These are phyloP conservation scores for Alexandromys oeconomus DNA, from an alignment of 2,797 vertebrate genomes.

Conservation along the genomic window DNA sequence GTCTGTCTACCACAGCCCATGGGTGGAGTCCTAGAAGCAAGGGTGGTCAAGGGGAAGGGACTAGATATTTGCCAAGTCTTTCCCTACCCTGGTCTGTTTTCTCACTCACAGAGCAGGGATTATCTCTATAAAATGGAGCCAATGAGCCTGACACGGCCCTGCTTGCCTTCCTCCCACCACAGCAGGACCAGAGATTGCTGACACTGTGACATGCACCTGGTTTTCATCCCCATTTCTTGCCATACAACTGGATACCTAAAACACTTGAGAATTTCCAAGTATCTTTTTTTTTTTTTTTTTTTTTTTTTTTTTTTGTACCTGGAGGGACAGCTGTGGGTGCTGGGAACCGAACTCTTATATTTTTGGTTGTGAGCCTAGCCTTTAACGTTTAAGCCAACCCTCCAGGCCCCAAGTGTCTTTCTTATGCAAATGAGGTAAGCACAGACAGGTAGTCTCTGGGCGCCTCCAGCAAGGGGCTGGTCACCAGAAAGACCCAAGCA, in stretches of 20 bases:
- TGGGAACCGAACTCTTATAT: too few relatives aligned
- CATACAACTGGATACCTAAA: not conserved
- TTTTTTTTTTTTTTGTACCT: too few relatives aligned
- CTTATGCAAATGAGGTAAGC: not conserved
- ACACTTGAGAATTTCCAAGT: not conserved
- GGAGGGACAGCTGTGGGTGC: too few relatives aligned
- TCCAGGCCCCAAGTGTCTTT: not conserved
- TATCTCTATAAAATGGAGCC: not conserved
- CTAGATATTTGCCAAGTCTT: not conserved
- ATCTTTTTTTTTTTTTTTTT: not conserved
- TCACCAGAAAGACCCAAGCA: not conserved
- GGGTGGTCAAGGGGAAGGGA: not conserved
- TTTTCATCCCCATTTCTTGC: not conserved
- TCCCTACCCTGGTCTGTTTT: not conserved
- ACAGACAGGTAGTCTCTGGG: not conserved
- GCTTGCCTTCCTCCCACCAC: rapidly evolving
- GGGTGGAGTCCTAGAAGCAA: not conserved
- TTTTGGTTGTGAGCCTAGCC: too few relatives aligned
- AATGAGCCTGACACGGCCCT: not conserved
- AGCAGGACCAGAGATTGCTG: not conserved
- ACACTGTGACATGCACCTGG: not conserved
- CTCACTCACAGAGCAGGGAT: not conserved
- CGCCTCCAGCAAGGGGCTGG: not conserved
- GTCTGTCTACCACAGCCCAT: not conserved
- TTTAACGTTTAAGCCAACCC: too few relatives aligned